phyloP scores from a whole-genome alignment of 1,140 invertebrate genomes.

The Monochamus saltuarius region DNA sequence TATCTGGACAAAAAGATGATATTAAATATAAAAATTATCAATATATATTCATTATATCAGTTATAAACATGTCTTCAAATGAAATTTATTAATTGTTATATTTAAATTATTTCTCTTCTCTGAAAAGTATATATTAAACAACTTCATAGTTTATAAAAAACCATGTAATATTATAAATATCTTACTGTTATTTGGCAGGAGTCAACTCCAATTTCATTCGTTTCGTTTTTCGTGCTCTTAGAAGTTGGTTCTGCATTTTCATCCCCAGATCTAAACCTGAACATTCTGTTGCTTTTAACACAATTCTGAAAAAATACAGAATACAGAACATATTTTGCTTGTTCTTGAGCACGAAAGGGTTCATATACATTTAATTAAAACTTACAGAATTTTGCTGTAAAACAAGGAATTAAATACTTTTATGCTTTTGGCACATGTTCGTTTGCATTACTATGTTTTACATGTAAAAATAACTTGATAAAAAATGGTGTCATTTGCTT shows the following conservation, averaged over 20 bases:
- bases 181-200: conserved; percentile 28
- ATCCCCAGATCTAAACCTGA: neutral
- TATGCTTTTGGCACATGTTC: too few species aligned
- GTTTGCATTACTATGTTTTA: too few species aligned
- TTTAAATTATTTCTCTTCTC: neutral
- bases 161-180: neutral
- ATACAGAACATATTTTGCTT: too few species aligned
- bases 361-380: too few species aligned
- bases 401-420: too few species aligned
- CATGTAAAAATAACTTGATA: too few species aligned
- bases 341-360: too few species aligned
- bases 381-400: too few species aligned
- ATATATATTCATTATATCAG: neutral
- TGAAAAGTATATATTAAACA: neutral
- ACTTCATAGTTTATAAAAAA: neutral
- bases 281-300: neutral
- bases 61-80: conserved; percentile 1
- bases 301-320: too few species aligned
- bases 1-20: conserved; percentile 26
- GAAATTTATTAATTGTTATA: neutral
- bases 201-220: conserved; percentile 1
- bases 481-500: too few species aligned
- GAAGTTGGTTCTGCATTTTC: conserved; percentile 10
- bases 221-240: conserved; percentile 7
- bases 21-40: neutral